Base-by-base conservation (phyloP, 2,888 invertebrate genomes). In the Melipona bicolor region DNA sequence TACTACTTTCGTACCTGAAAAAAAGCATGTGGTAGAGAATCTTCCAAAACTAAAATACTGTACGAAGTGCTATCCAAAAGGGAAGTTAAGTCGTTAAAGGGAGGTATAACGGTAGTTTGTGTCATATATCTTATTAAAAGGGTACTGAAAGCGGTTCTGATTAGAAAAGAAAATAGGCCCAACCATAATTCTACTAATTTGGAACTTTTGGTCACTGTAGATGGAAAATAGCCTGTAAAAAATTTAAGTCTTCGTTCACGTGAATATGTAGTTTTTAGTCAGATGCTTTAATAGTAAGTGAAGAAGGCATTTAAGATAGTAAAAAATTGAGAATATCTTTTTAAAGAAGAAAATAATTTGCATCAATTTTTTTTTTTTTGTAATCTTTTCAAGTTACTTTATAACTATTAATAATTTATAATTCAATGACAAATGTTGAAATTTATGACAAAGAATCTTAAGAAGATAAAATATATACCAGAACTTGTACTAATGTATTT, bases 101-200 rank as follows among this genome's bases (percentile, higher is more conserved):
- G 92, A 5, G 82, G 65, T 17, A 73, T 32, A 21, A 80, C 59
- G 21, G 80, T 27, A 36, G 80, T 85, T 43, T 76, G 75, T 11
- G 89, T 65, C 79, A 92, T 81, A 50, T 83, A 87, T 43, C 83
- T 62, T 27, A 91, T 85, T 36, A 92, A 61, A 70, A 90, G 79
- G 0, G 92, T 87, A n/a, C 85, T 72, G 61, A 84, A 92, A 1
- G 86, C 76, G 0, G 85, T 73, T 9, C 75, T 68, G 0, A 88
- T 32, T n/a, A 92, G 24, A 68, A 72, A 87, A 9, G 90, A 86
- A 72, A 92, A 92, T 0, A 89, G 3, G 3, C 78, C 76, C 32
- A 87, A 54, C 2, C 85, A 83, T 19, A 85, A 50, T 56, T 85
- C 84, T 9, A 91, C 17, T 1, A 88, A 65, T n/a, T 27, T 91